Percentiles rank a stretch among this genome's conserved stretches.
These are phyloP conservation scores for Planiliza haematocheilus DNA, from an alignment of 2,113 vertebrate genomes.

Conservation along the genomic window DNA sequence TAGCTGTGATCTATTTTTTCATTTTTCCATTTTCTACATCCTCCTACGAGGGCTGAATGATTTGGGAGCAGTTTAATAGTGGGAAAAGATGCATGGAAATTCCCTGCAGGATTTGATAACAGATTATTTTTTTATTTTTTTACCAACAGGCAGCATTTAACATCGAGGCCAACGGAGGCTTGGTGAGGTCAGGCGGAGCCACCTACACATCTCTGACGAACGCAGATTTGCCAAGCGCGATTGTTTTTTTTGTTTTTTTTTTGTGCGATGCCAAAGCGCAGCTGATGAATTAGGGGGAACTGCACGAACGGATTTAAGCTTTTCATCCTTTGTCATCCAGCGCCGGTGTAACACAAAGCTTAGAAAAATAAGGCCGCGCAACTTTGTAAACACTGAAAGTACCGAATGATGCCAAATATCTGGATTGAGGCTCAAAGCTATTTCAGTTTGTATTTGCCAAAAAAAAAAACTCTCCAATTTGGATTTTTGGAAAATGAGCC, in stretches of 20 bases:
- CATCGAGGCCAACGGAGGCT: slow-evolving; percentile 28
- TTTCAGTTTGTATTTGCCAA: no score
- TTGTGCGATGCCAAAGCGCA: not conserved
- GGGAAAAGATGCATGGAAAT: slow-evolving; percentile 22
- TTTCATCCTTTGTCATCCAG: slow-evolving; percentile 5
- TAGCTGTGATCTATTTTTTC: slow-evolving; percentile 37
- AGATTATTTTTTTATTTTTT: slow-evolving; percentile 1
- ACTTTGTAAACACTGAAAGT: not conserved
- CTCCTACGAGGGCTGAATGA: slow-evolving; percentile 40
- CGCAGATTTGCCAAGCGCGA: not conserved
- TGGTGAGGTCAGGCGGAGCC: slow-evolving; percentile 29
- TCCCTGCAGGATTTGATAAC: slow-evolving; percentile 38
- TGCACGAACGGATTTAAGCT: slow-evolving; percentile 12
- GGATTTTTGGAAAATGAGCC: no score
- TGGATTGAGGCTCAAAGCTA: no score
- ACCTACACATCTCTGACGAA: slow-evolving; percentile 28
- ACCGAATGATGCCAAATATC: not conserved
- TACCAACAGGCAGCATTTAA: slow-evolving; percentile 44
- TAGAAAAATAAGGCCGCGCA: not conserved
- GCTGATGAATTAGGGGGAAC: slow-evolving; percentile 8
- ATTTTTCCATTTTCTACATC: slow-evolving; percentile 56
- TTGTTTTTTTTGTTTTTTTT: no score
- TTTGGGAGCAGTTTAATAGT: slow-evolving; percentile 44
- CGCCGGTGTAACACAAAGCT: slow-evolving; percentile 7
- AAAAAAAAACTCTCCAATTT: no score